These are phyloP conservation scores for Iphiclides podalirius DNA, from an alignment of 2,888 invertebrate genomes.

Conservation along the genomic window DNA sequence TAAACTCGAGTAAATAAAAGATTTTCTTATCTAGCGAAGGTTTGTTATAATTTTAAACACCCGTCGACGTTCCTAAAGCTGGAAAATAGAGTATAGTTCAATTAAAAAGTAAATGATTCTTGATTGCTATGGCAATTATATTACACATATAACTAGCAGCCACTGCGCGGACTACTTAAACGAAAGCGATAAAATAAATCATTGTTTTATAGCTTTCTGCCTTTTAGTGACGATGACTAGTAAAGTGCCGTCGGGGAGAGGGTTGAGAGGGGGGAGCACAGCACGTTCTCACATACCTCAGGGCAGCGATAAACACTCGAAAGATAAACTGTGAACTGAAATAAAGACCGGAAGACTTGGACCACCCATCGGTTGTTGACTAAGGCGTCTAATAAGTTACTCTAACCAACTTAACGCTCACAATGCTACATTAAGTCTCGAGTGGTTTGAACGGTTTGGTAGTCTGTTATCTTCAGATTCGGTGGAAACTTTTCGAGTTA, in stretches of 20 bases:
- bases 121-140: too few relatives aligned
- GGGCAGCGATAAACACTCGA: conserved; percentile 21
- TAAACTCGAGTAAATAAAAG: too few relatives aligned
- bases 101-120: too few relatives aligned
- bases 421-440: not conserved
- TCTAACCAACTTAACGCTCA: not conserved
- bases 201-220: conserved; percentile 5
- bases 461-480: too few relatives aligned
- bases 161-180: too few relatives aligned
- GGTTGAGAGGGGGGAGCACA: not conserved
- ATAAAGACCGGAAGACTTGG: conserved; percentile 21
- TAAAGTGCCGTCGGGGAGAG: not conserved
- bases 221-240: conserved; percentile 1
- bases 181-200: conserved; percentile 12
- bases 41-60: too few relatives aligned
- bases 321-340: conserved; percentile 23
- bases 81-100: too few relatives aligned
- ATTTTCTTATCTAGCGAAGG: too few relatives aligned
- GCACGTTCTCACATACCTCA: conserved; percentile 16
- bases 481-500: too few relatives aligned
- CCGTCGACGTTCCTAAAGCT: too few relatives aligned
- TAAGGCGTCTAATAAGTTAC: conserved; percentile 13
- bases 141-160: too few relatives aligned
- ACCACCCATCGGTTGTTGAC: conserved; percentile 21
- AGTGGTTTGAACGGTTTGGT: too few relatives aligned